Conservation (phyloP, 2,888 invertebrate species). For the Thymelicus lineola region DNA sequence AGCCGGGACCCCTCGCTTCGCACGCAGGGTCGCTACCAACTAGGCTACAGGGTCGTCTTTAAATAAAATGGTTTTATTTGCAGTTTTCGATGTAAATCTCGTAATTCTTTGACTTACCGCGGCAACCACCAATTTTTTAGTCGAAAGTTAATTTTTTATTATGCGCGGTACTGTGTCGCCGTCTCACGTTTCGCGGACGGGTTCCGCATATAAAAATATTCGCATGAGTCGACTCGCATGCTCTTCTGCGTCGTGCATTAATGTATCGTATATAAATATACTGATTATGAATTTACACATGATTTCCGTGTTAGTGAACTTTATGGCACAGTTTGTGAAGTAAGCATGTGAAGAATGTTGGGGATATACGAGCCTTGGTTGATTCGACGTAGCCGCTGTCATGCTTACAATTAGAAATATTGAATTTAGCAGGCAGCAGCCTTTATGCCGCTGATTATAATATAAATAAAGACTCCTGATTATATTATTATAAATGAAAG, state of each 20-base stretch:
- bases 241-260: conserved; percentile 22
- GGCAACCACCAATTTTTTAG: conserved; percentile 10
- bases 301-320: conserved; percentile 27
- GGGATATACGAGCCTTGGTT: no score
- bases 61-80: no score
- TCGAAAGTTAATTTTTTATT: conserved; percentile 25
- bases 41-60: no score
- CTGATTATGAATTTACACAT: conserved; percentile 29
- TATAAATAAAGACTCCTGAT: no score
- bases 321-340: background rate
- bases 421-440: no score
- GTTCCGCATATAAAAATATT: conserved; percentile 33
- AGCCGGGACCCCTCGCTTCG: no score
- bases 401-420: no score
- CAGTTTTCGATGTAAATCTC: no score
- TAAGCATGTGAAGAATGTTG: conserved; percentile 3
- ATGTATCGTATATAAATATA: conserved; percentile 24
- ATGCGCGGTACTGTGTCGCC: conserved; percentile 20
- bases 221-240: conserved; percentile 30
- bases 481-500: no score
- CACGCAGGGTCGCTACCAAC: no score
- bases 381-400: no score
- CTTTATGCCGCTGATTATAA: no score
- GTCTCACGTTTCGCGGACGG: conserved; percentile 30
- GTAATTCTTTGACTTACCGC: background rate